phyloP scores from a whole-genome alignment of 2,797 vertebrate genomes.

The Acanthornis magna region DNA sequence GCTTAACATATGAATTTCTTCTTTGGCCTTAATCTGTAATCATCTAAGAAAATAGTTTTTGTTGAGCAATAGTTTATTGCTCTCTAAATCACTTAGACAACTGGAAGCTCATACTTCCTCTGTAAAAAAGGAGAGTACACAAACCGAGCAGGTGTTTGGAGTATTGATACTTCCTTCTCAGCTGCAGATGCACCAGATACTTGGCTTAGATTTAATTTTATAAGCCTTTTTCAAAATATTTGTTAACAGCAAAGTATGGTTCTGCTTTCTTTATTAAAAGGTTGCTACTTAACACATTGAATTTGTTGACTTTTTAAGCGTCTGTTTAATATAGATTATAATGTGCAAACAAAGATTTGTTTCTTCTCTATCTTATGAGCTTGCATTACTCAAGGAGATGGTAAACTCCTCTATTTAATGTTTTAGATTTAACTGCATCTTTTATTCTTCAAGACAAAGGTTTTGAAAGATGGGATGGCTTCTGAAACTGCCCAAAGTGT shows the following conservation, averaged over 20 bases:
- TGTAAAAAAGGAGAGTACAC: slow-evolving; percentile 64
- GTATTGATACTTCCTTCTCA: slow-evolving; percentile 71
- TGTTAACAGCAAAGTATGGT: slow-evolving; percentile 42
- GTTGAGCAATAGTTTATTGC: slow-evolving; percentile 59
- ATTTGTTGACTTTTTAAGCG: slow-evolving; percentile 24
- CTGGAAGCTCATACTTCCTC: slow-evolving; percentile 66
- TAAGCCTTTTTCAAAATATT: slow-evolving; percentile 53
- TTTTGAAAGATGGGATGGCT: slow-evolving; percentile 11
- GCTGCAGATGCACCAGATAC: slow-evolving; percentile 61
- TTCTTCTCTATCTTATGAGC: slow-evolving; percentile 46
- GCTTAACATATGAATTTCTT: slow-evolving; percentile 51
- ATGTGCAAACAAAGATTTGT: slow-evolving; percentile 53
- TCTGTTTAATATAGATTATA: background rate
- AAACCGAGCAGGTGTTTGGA: slow-evolving; percentile 71
- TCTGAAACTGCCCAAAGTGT: background rate
- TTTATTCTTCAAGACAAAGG: background rate
- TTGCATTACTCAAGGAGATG: slow-evolving; percentile 35
- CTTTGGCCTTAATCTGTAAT: slow-evolving; percentile 57
- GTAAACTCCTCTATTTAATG: slow-evolving; percentile 4
- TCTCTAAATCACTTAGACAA: slow-evolving; percentile 60
- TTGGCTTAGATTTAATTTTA: slow-evolving; percentile 35
- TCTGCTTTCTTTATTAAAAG: slow-evolving; percentile 60
- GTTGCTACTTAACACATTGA: slow-evolving; percentile 23
- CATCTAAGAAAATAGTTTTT: slow-evolving; percentile 41
- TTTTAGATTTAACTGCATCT: slow-evolving; percentile 17